These are phyloP conservation scores for Fratercula arctica DNA, from an alignment of 2,797 vertebrate species.

Conservation along the genomic window DNA sequence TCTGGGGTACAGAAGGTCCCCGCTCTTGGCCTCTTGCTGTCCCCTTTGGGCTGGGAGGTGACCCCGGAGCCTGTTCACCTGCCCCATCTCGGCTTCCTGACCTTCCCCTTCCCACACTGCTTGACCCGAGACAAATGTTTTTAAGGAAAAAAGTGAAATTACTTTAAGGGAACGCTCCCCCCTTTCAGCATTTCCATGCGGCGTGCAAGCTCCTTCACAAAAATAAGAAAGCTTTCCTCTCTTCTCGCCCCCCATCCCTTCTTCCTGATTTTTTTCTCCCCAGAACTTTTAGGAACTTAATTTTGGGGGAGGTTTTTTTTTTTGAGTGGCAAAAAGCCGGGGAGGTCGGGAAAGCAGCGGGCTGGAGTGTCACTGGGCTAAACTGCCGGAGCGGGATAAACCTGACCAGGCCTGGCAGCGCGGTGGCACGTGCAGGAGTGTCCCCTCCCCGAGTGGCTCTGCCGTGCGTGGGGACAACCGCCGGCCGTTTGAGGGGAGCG, in stretches of 20 bases:
- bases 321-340: background rate
- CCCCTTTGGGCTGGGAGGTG: background rate
- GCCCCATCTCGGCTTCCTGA: background rate
- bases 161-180: background rate
- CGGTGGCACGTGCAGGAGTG: background rate
- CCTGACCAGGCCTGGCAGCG: accelerated
- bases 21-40: background rate
- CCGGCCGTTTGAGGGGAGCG: accelerated
- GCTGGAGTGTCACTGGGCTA: background rate
- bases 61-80: background rate
- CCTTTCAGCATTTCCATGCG: accelerated
- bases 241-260: background rate
- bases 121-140: accelerated
- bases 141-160: background rate
- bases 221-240: background rate
- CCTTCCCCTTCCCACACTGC: background rate
- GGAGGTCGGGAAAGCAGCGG: background rate
- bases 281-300: background rate
- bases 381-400: background rate
- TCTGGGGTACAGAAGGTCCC: background rate
- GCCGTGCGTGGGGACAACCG: accelerated
- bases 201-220: background rate
- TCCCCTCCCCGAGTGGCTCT: background rate
- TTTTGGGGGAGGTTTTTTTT: background rate
- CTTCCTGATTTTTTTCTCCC: background rate